phyloP scores from a whole-genome alignment of 2,797 vertebrate species.

The Rhinichthys osculus region DNA sequence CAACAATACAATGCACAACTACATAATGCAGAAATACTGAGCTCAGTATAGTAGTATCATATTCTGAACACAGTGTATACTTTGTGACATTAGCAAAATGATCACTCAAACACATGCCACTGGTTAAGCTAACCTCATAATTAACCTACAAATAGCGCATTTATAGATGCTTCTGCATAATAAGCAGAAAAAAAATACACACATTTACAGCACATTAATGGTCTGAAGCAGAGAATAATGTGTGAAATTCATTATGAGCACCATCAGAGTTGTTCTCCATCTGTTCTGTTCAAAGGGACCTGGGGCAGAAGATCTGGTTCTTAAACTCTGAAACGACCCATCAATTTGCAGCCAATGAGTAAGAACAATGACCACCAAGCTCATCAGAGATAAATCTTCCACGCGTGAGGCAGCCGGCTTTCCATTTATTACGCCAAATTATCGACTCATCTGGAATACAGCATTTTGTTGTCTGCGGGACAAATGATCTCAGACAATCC shows the following conservation, averaged over 20 bases:
- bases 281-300: constrained; percentile 10
- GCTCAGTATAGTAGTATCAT: not conserved
- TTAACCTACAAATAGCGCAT: not conserved
- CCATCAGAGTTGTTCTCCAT: constrained; percentile 5
- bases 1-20: not conserved
- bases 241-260: constrained; percentile 20
- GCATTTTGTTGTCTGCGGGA: constrained; percentile 52
- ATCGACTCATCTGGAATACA: constrained; percentile 55
- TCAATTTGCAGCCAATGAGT: constrained; percentile 55
- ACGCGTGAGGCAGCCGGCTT: constrained; percentile 40
- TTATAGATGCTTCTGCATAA: not conserved
- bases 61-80: too few species aligned
- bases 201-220: not conserved
- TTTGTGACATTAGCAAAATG: not conserved
- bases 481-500: constrained; percentile 51
- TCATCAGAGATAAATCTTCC: constrained; percentile 53
- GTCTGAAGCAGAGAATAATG: constrained; percentile 6
- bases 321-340: constrained; percentile 17
- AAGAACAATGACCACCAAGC: constrained; percentile 48
- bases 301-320: constrained; percentile 31
- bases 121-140: not conserved
- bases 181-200: not conserved
- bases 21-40: not conserved
- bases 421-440: constrained; percentile 50
- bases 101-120: not conserved